Base-by-base conservation (phyloP, 2,113 vertebrate genomes). In the Paedocypris sp. region DNA sequence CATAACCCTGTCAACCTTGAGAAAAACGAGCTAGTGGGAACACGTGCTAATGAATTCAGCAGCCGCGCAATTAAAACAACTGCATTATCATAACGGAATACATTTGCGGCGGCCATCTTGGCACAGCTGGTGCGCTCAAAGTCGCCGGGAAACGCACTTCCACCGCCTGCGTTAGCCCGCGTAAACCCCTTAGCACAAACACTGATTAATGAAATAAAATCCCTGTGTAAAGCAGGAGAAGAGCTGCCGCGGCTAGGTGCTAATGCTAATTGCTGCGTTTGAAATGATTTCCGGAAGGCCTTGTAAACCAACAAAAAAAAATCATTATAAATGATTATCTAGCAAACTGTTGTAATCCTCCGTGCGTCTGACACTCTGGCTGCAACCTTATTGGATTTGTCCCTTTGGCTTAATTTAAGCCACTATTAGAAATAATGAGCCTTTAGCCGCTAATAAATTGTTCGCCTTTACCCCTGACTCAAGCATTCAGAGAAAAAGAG, bases 381-480 rank as follows among this genome's bases (percentile, higher is more conserved):
- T 41, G 41, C 18, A 39, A 45, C 52, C 46, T 51, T 67, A 62
- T 47, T 71, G 49, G 33, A 62, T 58, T 53, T 66, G 64, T 71
- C 47, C 66, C 51, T 47, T 52, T 53, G 41, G 59, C 46, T 62
- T 52, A 67, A 47, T 71, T 62, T 63, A 59, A 62, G 36, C 51
- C 19, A 50, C 68, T 38, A 62, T 71, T 62, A 69, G 62, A 65
- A 69, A 65, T 69, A 69, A 69, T 65, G 52, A 36, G 45, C 56
- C 45, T 63, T 62, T 48, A 53, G 25, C 32, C 29, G 10, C 68
- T 67, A 62, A 66, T 67, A 66, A 67, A 67, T 59, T 59, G 58
- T n/a, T 9, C 9, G 23, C 32, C 42, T 59, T 62, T 51, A 58
- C 28, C 59, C 62, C 63, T 51, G 39, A 66, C 47, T 47, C 47